Evolutionary conservation across 2,888 invertebrate genomes (phyloP).

Genomic region (Chloroclysta siterata): DNA sequence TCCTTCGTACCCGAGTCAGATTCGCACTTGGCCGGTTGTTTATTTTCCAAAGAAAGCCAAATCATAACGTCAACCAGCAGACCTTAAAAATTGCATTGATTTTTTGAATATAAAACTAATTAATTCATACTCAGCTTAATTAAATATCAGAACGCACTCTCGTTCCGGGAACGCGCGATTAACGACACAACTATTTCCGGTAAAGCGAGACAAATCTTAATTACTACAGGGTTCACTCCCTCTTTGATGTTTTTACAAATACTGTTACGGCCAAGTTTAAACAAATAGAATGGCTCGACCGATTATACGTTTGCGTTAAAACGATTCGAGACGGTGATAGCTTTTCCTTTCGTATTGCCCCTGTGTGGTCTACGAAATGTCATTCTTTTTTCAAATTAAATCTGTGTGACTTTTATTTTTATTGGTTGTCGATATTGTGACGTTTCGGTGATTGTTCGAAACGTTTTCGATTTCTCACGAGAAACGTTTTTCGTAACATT

Average conservation of each 20-base stretch:
- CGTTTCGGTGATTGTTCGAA: constrained; percentile 39
- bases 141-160: constrained; percentile 22
- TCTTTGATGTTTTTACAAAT: constrained; percentile 84
- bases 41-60: too few relatives aligned
- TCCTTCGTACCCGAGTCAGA: too few relatives aligned
- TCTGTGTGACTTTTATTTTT: constrained; percentile 62
- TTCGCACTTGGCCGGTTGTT: too few relatives aligned
- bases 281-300: constrained; percentile 81
- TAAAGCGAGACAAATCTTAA: constrained; percentile 82
- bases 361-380: constrained; percentile 74
- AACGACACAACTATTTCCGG: constrained; percentile 84
- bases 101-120: neutral
- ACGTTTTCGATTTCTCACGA: constrained; percentile 21
- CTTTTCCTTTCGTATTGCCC: constrained; percentile 65
- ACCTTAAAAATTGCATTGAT: neutral
- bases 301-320: constrained; percentile 83
- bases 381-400: constrained; percentile 36
- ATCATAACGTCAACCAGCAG: too few relatives aligned
- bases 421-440: constrained; percentile 62
- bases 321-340: constrained; percentile 82
- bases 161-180: constrained; percentile 78
- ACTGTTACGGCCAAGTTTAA: constrained; percentile 82
- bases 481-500: too few relatives aligned
- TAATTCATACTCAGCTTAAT: constrained; percentile 17
- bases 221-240: constrained; percentile 80